These are phyloP conservation scores for Brachystomella parvula DNA, from an alignment of 1,140 invertebrate species.

Conservation along the genomic window DNA sequence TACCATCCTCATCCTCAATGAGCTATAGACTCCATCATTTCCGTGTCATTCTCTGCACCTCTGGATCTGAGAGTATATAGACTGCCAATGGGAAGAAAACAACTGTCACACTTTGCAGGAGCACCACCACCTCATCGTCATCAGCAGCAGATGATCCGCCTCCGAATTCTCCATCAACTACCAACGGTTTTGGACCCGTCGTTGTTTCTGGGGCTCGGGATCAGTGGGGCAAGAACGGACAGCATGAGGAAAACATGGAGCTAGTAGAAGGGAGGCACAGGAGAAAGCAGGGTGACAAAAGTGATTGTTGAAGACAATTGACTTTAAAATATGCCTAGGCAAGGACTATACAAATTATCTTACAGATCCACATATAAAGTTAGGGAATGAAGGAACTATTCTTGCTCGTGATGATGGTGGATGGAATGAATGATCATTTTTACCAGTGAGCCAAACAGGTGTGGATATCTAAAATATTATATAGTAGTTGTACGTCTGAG, in stretches of 20 bases:
- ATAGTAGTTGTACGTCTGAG: neutral
- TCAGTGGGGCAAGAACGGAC: neutral
- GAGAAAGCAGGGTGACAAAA: neutral
- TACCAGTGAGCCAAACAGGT: neutral
- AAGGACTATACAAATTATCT: neutral
- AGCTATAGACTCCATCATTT: neutral
- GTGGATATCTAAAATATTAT: neutral
- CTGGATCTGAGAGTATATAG: no score
- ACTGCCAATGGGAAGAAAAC: no score
- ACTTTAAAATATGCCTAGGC: neutral
- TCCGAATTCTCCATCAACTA: neutral
- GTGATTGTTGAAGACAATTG: neutral
- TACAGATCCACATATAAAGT: neutral
- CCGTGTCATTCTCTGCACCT: no score
- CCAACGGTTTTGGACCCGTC: no score
- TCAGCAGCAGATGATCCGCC: no score
- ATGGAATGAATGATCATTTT: neutral
- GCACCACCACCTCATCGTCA: no score
- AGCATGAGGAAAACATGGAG: neutral
- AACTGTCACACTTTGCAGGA: no score
- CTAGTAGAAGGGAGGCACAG: neutral
- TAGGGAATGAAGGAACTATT: neutral
- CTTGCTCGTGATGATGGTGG: neutral
- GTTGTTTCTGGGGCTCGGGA: no score
- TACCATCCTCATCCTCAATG: constrained; percentile 1